Conservation (phyloP, 2,113 vertebrate genomes). For the Toxotes jaculatrix region DNA sequence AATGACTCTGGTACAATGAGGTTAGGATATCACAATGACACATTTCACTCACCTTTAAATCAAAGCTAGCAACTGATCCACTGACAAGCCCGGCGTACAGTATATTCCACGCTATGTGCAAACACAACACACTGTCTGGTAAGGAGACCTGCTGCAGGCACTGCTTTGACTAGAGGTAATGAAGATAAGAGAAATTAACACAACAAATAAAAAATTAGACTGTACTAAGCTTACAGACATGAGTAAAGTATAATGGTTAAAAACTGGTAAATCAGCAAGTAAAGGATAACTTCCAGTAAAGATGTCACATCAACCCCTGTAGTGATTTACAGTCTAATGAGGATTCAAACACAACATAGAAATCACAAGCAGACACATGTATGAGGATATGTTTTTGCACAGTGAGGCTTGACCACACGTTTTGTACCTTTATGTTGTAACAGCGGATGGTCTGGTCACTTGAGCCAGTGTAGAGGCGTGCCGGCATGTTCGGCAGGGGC, state of each 20-base stretch:
- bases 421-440: slow-evolving; percentile 89
- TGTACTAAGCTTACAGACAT: neutral
- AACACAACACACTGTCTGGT: slow-evolving; percentile 92
- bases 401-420: neutral
- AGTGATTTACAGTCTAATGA: neutral
- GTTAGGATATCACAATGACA: no score
- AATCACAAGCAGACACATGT: neutral
- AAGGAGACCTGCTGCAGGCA: slow-evolving; percentile 87
- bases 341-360: no score
- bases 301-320: neutral
- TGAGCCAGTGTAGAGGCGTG: slow-evolving; percentile 92
- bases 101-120: slow-evolving; percentile 92
- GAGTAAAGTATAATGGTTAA: neutral
- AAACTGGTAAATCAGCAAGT: neutral
- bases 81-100: slow-evolving; percentile 93
- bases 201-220: neutral
- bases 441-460: slow-evolving; percentile 94
- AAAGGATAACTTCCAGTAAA: neutral
- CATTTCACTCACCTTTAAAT: slow-evolving; percentile 85
- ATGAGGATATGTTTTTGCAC: neutral
- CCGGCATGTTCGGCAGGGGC: slow-evolving; percentile 81
- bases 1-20: no score
- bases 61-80: slow-evolving; percentile 90
- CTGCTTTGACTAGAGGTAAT: slow-evolving; percentile 82
- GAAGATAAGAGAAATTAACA: neutral